phyloP scores from a whole-genome alignment of 2,797 vertebrate species.

The Jordanella pulchra region DNA sequence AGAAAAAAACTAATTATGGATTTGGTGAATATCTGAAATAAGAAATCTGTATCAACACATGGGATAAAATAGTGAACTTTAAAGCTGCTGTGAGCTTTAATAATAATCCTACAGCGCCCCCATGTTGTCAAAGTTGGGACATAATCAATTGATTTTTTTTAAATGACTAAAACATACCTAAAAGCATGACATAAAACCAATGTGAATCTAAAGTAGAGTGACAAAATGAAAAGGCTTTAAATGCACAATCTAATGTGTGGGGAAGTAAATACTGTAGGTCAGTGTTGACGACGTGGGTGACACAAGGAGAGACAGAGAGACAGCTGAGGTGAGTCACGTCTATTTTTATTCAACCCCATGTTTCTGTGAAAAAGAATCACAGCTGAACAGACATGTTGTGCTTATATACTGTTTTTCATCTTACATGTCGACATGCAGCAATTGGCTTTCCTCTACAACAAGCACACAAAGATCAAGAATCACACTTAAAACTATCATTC shows the following conservation, averaged over 20 bases:
- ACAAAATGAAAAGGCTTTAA: constrained; percentile 9
- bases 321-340: constrained; percentile 75
- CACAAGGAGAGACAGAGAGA: constrained; percentile 69
- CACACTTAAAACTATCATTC: constrained; percentile 34
- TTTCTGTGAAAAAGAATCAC: constrained; percentile 55
- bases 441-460: constrained; percentile 29
- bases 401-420: constrained; percentile 20
- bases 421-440: constrained; percentile 52
- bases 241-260: background rate
- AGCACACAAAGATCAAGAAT: constrained; percentile 29
- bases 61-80: background rate
- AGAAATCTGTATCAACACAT: constrained; percentile 8
- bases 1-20: background rate
- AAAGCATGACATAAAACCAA: constrained; percentile 1
- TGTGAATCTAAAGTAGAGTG: background rate
- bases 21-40: background rate
- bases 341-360: constrained; percentile 76
- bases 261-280: background rate
- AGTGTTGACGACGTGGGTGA: constrained; percentile 42
- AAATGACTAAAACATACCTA: background rate
- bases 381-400: constrained; percentile 55
- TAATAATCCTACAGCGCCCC: constrained; percentile 51
- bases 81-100: background rate
- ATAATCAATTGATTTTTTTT: background rate
- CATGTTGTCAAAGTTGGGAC: constrained; percentile 50